phyloP scores from a whole-genome alignment of 2,888 invertebrate genomes.

The Ophion costatus region DNA sequence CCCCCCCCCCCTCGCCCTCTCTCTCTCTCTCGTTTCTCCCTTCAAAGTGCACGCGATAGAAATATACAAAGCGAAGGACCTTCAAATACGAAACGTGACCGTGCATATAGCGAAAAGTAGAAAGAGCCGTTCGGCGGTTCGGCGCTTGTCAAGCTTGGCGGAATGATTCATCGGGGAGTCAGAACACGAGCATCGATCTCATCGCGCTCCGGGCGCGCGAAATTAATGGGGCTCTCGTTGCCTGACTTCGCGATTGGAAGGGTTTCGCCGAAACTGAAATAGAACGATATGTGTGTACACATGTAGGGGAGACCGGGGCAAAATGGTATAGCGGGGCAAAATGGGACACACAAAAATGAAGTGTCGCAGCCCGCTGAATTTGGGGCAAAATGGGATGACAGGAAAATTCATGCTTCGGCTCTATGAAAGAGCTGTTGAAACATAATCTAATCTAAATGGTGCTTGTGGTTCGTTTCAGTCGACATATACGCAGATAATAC shows the following conservation, averaged over 20 bases:
- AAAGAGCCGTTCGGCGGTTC: slow-evolving; percentile 37
- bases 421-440: too few species aligned
- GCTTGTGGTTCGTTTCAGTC: too few species aligned
- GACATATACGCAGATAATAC: too few species aligned
- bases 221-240: slow-evolving; percentile 74
- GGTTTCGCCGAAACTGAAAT: slow-evolving; percentile 1
- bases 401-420: too few species aligned
- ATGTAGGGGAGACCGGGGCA: too few species aligned
- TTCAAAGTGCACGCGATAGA: slow-evolving; percentile 33
- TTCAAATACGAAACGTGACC: slow-evolving; percentile 75
- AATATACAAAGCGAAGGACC: slow-evolving; percentile 53
- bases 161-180: slow-evolving; percentile 77
- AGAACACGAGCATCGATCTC: slow-evolving; percentile 75
- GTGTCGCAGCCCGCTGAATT: too few species aligned
- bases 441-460: too few species aligned
- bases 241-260: slow-evolving; percentile 68
- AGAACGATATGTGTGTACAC: slow-evolving; percentile 4
- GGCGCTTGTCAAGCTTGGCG: slow-evolving; percentile 69
- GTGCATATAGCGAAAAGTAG: slow-evolving; percentile 63
- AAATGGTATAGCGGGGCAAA: too few species aligned
- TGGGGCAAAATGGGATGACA: too few species aligned
- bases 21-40: slow-evolving; percentile 17
- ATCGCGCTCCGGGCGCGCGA: slow-evolving; percentile 61
- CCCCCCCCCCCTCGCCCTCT: slow-evolving; percentile 5
- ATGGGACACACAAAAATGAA: too few species aligned